Conservation (phyloP, 2,888 invertebrate genomes). For the Cotesia congregata region DNA sequence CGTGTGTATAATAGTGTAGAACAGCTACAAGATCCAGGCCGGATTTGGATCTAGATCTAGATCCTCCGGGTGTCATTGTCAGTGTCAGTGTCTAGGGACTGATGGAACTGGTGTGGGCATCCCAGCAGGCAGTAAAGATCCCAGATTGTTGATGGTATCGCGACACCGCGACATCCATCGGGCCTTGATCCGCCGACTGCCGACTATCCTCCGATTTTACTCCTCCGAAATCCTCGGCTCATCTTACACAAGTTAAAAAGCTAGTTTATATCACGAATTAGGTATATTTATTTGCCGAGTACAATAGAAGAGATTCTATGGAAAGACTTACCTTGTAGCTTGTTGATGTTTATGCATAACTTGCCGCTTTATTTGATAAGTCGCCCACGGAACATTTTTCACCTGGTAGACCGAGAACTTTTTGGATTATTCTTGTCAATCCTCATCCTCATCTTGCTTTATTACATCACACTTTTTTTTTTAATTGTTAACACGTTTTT, state of each 20-base stretch:
- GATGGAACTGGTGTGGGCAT: constrained; percentile 23
- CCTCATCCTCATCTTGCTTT: constrained; percentile 12
- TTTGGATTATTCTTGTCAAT: not conserved
- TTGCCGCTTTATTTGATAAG: not conserved
- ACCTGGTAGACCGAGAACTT: not conserved
- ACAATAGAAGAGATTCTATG: no score
- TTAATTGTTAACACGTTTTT: constrained; percentile 6
- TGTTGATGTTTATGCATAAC: no score
- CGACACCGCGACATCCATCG: constrained; percentile 63
- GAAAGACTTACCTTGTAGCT: no score
- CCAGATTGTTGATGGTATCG: constrained; percentile 56
- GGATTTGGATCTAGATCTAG: constrained; percentile 1
- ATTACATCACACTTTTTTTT: not conserved
- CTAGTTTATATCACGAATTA: no score
- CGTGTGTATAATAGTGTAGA: no score
- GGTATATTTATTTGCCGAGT: no score
- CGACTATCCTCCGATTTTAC: constrained; percentile 24
- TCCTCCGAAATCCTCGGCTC: constrained; percentile 7
- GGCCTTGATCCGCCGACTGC: constrained; percentile 66
- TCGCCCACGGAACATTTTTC: not conserved
- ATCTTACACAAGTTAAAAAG: not conserved
- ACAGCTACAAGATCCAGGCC: no score
- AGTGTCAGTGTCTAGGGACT: constrained; percentile 17
- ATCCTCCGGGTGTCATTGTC: not conserved
- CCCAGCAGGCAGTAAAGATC: constrained; percentile 31